These are phyloP conservation scores for Urocolius indicus DNA, from an alignment of 2,113 vertebrate species.

Conservation along the genomic window DNA sequence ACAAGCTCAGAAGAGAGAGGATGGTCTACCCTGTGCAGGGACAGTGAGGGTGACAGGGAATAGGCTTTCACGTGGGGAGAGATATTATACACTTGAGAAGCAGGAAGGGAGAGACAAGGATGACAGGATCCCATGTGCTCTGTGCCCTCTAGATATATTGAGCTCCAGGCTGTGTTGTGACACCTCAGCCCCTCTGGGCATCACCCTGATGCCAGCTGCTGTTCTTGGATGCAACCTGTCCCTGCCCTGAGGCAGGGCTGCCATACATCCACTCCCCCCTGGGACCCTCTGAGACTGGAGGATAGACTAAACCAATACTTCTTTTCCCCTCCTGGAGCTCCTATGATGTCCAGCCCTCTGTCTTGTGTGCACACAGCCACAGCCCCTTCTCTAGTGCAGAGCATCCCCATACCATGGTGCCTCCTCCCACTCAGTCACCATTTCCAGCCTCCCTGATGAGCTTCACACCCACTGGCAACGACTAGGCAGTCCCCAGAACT, in stretches of 20 bases:
- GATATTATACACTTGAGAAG: not conserved
- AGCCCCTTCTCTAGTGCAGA: not conserved
- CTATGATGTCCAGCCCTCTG: not conserved
- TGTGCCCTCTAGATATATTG: not conserved
- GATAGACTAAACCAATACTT: not conserved
- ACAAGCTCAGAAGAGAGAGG: not conserved
- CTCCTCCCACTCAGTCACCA: not conserved
- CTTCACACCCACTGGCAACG: not conserved
- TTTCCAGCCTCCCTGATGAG: not conserved
- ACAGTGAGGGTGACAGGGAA: not conserved
- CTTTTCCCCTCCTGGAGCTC: not conserved
- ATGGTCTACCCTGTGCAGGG: accelerated
- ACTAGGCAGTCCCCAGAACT: not conserved
- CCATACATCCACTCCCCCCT: not conserved
- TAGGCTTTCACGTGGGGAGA: not conserved
- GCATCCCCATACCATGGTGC: not conserved
- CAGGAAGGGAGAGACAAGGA: not conserved
- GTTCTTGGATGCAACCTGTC: not conserved
- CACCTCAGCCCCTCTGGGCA: not conserved
- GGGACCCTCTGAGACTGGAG: no score
- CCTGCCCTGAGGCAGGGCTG: not conserved
- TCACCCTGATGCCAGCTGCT: not conserved
- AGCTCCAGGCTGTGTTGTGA: not conserved
- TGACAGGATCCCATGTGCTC: not conserved
- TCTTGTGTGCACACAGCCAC: no score